Evolutionary conservation across 2,888 invertebrate genomes (phyloP).

Genomic region (Aleiodes leptofemur): DNA sequence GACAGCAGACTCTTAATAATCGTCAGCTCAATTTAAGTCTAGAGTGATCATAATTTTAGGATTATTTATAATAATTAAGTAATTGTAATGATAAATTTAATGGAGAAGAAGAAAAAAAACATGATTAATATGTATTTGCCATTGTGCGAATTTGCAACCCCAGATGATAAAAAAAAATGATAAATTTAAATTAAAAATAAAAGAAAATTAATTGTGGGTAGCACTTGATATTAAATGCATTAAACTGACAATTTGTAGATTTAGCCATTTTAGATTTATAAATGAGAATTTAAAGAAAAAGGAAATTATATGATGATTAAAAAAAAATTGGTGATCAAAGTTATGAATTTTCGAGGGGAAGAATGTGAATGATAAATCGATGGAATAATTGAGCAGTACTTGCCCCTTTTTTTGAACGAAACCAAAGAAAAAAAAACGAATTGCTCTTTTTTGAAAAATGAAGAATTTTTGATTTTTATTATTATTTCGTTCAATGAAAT

Average conservation of each 20-base stretch:
- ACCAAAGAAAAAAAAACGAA: too few species aligned
- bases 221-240: constrained; percentile 46
- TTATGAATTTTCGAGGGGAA: constrained; percentile 1
- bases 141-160: constrained; percentile 39
- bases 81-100: constrained; percentile 38
- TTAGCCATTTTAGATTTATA: constrained; percentile 26
- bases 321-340: background rate
- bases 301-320: background rate
- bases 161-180: background rate
- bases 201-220: constrained; percentile 34
- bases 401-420: background rate
- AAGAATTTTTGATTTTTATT: too few species aligned
- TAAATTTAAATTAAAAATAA: constrained; percentile 36
- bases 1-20: constrained; percentile 45
- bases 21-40: constrained; percentile 54
- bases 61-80: constrained; percentile 45
- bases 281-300: background rate
- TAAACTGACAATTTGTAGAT: constrained; percentile 34
- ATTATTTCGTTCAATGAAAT: too few species aligned
- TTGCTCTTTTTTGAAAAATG: too few species aligned
- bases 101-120: constrained; percentile 30
- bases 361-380: background rate
- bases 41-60: constrained; percentile 56
- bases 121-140: constrained; percentile 45
- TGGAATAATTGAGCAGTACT: constrained; percentile 1